Base-by-base conservation (phyloP, 2,888 invertebrate genomes). In the Saturnia japonica region DNA sequence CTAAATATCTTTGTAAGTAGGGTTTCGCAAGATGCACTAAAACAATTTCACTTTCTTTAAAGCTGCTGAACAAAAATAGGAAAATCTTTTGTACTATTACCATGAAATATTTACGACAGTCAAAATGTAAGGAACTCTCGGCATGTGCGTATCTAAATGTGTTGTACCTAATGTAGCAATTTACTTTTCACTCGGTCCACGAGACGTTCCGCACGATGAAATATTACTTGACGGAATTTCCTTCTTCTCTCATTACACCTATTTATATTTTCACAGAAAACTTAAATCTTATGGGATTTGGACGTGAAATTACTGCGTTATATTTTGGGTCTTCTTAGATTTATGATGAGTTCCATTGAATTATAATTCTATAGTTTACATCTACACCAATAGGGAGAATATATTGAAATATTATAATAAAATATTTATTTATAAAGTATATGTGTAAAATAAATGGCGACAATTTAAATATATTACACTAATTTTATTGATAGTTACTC, bases 171-270 rank as follows among this genome's bases (percentile, higher is more conserved):
- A 75, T 75, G 74, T 77, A 72, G 73, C 74, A 74, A 76, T 77
- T 77, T 76, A 79, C 74, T 78, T 76, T 78, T 74, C 75, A 72
- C 76, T 75, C 47, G 72, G 45, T 70, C 70, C 70, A 68, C 74
- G 34, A 2, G 34, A 34, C 34, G 71, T 77, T 73, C 71, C 75
- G 71, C 74, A 75, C 77, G 74, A 78, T 72, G 73, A 77, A 80
- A 82, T 75, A 75, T 76, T 75, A 74, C 74, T 75, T 71, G 70
- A 70, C 72, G 71, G 73, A 74, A 77, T 77, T 74, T 70, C 72
- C 68, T 75, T 73, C 68, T 75, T 51, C 71, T 73, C 70, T 74
- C 70, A 74, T 78, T 73, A 75, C 71, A 74, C 67, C 54, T 76
- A 72, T 76, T 76, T 74, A 76, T 68, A 68, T 74, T 74, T 73